A percentile compares a stretch with the other conserved stretches of the same genome.
Evolutionary conservation across 1,140 invertebrate species (phyloP).

Genomic region (Rhynchophorus ferrugineus): DNA sequence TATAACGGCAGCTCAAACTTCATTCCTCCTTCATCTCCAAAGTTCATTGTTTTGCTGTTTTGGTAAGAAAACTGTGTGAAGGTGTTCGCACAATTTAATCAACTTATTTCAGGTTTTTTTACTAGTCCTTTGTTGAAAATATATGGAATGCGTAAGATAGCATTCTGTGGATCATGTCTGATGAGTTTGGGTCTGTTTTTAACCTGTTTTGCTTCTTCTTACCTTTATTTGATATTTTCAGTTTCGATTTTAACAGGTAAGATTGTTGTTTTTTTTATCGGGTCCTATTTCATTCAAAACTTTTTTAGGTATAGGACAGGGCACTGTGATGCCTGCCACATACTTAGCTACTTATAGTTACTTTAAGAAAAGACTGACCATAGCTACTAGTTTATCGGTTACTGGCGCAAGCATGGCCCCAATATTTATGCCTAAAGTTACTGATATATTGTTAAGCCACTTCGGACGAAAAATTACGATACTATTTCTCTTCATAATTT

Average conservation of each 20-base stretch:
- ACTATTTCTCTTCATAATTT: slow-evolving; percentile 38
- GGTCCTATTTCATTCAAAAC: neutral
- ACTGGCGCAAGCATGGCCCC: slow-evolving; percentile 40
- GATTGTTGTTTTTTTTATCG: neutral
- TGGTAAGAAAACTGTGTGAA: slow-evolving; percentile 16
- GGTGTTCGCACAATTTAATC: neutral
- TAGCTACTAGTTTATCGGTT: slow-evolving; percentile 41
- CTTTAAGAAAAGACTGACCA: slow-evolving; percentile 41
- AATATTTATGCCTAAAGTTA: slow-evolving; percentile 42
- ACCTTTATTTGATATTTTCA: slow-evolving; percentile 30
- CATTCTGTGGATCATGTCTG: slow-evolving; percentile 28
- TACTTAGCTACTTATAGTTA: slow-evolving; percentile 42
- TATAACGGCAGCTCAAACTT: slow-evolving; percentile 31
- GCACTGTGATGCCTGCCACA: slow-evolving; percentile 36
- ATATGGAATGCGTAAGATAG: slow-evolving; percentile 31
- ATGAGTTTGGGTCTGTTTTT: slow-evolving; percentile 33
- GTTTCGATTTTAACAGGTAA: slow-evolving; percentile 37
- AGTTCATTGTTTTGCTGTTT: slow-evolving; percentile 32
- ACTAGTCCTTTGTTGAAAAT: slow-evolving; percentile 36
- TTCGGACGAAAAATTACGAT: slow-evolving; percentile 35
- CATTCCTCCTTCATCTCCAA: slow-evolving; percentile 34
- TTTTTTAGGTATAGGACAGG: slow-evolving; percentile 36
- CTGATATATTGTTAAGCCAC: slow-evolving; percentile 28
- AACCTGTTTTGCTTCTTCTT: slow-evolving; percentile 32
- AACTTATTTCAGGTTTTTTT: slow-evolving; percentile 31